Evolutionary conservation across 2,113 vertebrate species (phyloP), one percentile per base, ranked within the genome.

Genomic region (Poecile atricapillus): DNA sequence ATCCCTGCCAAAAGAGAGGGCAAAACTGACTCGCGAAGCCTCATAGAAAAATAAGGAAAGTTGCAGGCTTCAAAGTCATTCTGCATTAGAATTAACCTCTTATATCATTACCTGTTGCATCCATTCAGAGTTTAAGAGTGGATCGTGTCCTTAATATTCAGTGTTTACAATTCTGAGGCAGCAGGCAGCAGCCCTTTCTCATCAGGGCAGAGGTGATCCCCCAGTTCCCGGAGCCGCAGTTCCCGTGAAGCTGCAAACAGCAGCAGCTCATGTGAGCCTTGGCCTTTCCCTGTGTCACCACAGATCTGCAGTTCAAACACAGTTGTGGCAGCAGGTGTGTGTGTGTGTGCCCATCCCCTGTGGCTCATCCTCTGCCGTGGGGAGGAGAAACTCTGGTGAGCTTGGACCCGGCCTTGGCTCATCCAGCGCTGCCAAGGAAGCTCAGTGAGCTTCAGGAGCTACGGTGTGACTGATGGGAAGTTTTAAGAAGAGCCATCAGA

Each of bases 171-270:
- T 12, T 31, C 8, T 31, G 49, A 49, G 59, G 44, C 41, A 37
- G 56, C 1, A 2, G 18, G n/a, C 73, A 58, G 76, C 5, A 2
- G 41, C 37, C 20, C 22, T n/a, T 41, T 43, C 28, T 21, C 56
- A 6, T 5, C 2, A 1, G 43, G 47, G 27, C 19, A 5, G 41
- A 43, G 53, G 23, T 37, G 56, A 28, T 46, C 52, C 52, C 35
- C 28, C 0, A 0, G 60, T 39, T 27, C n/a, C 35, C 0, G 0
- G 7, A 33, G 35, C 41, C n/a, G 76, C 58, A 8, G 59, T 1
- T n/a, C 28, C 50, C 0, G 1, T 28, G 69, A 17, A 19, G 49
- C n/a, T 84, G 78, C 16, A 3, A 9, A 8, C 28, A 35, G 13
- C 68, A 71, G 53, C 4, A 3, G 83, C 53, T 28, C 11, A 2